phyloP scores from a whole-genome alignment of 1,140 invertebrate species.

The Capitella teleta region DNA sequence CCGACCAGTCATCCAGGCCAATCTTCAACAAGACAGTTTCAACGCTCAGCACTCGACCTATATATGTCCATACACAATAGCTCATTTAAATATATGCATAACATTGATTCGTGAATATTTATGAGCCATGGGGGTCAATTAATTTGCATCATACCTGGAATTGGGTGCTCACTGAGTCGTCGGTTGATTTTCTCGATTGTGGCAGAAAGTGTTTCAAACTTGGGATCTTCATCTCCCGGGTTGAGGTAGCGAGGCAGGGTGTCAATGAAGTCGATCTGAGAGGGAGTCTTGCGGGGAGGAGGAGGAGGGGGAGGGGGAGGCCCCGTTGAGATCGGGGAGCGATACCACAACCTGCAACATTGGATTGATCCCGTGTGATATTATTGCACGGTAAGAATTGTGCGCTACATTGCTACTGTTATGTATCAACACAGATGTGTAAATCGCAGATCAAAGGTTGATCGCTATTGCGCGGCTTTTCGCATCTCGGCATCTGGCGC shows the following conservation, averaged over 20 bases:
- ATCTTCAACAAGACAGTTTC: not conserved
- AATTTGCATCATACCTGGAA: conserved; percentile 1
- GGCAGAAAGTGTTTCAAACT: conserved; percentile 1
- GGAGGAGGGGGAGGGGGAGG: not conserved
- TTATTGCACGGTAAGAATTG: too few relatives aligned
- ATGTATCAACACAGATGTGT: too few relatives aligned
- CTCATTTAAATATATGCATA: too few relatives aligned
- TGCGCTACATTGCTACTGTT: too few relatives aligned
- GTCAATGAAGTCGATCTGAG: conserved; percentile 4
- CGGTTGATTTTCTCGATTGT: conserved; percentile 3
- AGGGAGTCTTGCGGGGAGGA: too few relatives aligned
- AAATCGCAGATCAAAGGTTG: too few relatives aligned
- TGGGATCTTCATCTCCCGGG: conserved; percentile 1
- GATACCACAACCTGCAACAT: conserved; percentile 3
- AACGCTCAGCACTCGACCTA: not conserved
- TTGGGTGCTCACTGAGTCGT: not conserved
- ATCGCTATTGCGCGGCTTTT: too few relatives aligned
- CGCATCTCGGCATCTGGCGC: too few relatives aligned
- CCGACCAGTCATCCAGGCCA: conserved; percentile 4
- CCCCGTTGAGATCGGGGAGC: not conserved
- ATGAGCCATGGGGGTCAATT: too few relatives aligned
- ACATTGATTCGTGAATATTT: too few relatives aligned
- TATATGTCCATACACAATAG: too few relatives aligned
- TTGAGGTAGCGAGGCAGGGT: conserved; percentile 1
- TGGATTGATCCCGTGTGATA: too few relatives aligned